A percentile compares a stretch with the other conserved stretches of the same genome.
These are phyloP conservation scores for rat (Rattus norvegicus) DNA, from an alignment of 2,113 vertebrate species.

Conservation along the genomic window DNA sequence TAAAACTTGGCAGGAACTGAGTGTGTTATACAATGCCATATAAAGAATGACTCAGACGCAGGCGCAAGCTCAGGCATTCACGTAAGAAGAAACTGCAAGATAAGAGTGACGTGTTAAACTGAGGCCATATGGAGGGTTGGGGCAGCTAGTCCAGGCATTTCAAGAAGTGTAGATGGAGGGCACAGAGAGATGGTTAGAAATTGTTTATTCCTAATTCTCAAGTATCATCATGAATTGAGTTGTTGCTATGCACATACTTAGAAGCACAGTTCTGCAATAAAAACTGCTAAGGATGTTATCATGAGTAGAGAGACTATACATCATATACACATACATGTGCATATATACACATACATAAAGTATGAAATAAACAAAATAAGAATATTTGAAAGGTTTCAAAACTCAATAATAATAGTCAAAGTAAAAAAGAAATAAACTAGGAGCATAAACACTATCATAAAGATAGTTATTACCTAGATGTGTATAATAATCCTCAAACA, in stretches of 20 bases:
- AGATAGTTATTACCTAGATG: not conserved
- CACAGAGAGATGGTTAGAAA: not conserved
- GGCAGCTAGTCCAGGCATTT: not conserved
- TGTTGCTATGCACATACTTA: not conserved
- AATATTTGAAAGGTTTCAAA: not conserved
- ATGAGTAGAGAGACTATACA: not conserved
- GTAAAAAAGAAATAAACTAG: not conserved
- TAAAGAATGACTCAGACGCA: slow-evolving; percentile 63
- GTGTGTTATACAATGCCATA: slow-evolving; percentile 74
- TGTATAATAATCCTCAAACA: not conserved
- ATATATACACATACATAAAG: too few species aligned
- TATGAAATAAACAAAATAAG: not conserved
- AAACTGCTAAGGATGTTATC: not conserved
- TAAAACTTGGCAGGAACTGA: slow-evolving; percentile 60
- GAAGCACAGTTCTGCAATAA: not conserved
- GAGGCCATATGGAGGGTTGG: not conserved
- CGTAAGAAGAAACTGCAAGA: not conserved
- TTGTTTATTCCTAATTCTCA: not conserved
- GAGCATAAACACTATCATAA: not conserved
- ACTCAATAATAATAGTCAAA: not conserved
- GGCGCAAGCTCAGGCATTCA: not conserved
- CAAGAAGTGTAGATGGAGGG: not conserved
- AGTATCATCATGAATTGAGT: not conserved
- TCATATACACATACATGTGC: not conserved
- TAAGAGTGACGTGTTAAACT: not conserved